Evolutionary conservation across 2,888 invertebrate genomes (phyloP).

Genomic region (Scaeva pyrastri): DNA sequence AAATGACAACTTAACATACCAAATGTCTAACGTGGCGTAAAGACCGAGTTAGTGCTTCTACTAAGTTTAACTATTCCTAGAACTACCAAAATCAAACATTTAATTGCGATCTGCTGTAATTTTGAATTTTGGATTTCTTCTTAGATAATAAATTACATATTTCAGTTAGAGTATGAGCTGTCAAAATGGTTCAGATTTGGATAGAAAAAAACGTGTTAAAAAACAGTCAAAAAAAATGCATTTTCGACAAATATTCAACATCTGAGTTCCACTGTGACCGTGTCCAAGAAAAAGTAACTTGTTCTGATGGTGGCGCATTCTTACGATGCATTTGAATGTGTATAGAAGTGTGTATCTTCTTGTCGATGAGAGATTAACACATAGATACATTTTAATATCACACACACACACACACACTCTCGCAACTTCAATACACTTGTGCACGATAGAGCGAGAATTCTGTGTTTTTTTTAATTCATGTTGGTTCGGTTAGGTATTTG

Average conservation of each 20-base stretch:
- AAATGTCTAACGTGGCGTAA: too few species aligned
- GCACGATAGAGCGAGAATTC: conserved; percentile 24
- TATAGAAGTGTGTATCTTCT: conserved; percentile 78
- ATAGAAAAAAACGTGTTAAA: too few species aligned
- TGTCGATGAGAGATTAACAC: conserved; percentile 63
- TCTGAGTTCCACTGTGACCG: not conserved
- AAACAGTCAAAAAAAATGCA: not conserved
- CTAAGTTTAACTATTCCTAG: too few species aligned
- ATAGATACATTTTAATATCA: not conserved
- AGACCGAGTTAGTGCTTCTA: too few species aligned
- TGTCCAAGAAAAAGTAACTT: conserved; percentile 36
- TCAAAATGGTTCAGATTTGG: too few species aligned
- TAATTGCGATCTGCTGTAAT: too few species aligned
- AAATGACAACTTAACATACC: too few species aligned
- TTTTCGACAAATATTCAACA: not conserved
- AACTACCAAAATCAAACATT: too few species aligned
- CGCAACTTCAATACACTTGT: conserved; percentile 41
- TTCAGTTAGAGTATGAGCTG: too few species aligned
- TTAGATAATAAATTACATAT: too few species aligned
- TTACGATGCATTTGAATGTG: conserved; percentile 63
- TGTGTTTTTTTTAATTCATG: not conserved
- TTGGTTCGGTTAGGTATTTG: conserved; percentile 8
- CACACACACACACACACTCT: conserved; percentile 53
- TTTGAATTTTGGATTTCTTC: too few species aligned
- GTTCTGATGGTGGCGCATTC: conserved; percentile 44